Percentiles rank a stretch among this genome's conserved stretches.
Conservation (phyloP, 2,797 vertebrate genomes). For the Acipenser ruthenus region DNA sequence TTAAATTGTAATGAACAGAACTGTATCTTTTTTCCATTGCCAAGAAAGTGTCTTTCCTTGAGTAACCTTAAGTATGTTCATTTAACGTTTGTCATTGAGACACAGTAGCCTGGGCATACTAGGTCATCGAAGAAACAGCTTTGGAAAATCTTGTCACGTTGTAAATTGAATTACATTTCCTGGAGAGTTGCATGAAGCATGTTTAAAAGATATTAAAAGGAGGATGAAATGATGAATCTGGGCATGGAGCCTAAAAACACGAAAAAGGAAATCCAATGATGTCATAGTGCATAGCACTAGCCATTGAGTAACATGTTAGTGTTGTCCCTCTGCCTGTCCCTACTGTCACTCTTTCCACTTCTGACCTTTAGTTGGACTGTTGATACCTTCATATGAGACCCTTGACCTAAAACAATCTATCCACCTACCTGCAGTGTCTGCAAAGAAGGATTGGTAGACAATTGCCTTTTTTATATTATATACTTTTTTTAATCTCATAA, state of each 20-base stretch:
- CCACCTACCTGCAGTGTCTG: not conserved
- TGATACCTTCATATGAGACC: not conserved
- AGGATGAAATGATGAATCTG: constrained; percentile 23
- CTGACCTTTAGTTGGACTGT: not conserved
- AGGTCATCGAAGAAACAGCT: constrained; percentile 23
- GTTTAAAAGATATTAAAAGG: constrained; percentile 36
- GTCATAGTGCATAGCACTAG: not conserved
- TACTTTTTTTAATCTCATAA: constrained; percentile 6
- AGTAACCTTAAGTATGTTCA: not conserved
- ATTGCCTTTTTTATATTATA: too few relatives aligned
- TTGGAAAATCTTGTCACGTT: constrained; percentile 36
- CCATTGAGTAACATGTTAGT: constrained; percentile 9
- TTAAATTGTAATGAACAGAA: not conserved
- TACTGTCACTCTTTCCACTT: not conserved
- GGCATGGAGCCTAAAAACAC: constrained; percentile 15
- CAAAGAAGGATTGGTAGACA: not conserved
- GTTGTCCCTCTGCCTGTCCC: not conserved
- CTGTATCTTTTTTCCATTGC: not conserved
- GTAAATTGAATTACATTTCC: constrained; percentile 39
- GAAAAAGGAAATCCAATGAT: not conserved
- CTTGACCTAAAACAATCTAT: not conserved
- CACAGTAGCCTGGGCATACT: constrained; percentile 17
- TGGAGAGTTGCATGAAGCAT: constrained; percentile 26
- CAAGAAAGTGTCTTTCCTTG: not conserved
- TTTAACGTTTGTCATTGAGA: not conserved